Evolutionary conservation across 2,113 vertebrate genomes (phyloP), one percentile per base, ranked within the genome.

Genomic region (Gymnocephalus cernua): DNA sequence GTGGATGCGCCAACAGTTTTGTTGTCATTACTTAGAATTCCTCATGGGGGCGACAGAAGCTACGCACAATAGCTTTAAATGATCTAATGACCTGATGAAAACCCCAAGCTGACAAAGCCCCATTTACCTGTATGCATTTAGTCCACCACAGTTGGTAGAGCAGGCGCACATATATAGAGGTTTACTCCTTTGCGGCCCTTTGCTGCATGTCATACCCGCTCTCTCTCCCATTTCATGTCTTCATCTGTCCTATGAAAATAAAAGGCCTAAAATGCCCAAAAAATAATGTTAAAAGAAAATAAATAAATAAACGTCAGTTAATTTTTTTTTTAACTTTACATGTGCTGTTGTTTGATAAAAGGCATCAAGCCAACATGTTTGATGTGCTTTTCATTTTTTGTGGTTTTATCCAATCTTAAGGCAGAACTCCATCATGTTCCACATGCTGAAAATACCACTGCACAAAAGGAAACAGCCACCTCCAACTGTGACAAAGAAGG

Each of bases 401-500:
- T 21, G 59, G 27, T 68, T 51, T 51, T 0, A 44, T 68, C 29
- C 88, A 18, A 70, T 47, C 13, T 56, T 65, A 18, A 48, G 82
- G 78, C 41, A 54, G 58, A 59, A 57, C 45, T 78, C 58, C 27
- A 19, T 68, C n/a, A 16, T 71, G 47, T 74, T 70, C 41, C 63
- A 66, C 16, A 16, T 66, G 29, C 66, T 84, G 18, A 82, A 91
- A 89, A 90, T 84, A 81, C 75, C 84, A 87, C 12, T 3, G 58
- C 70, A 79, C 66, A 89, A 83, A 78, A 73, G 54, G 23, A 10
- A 77, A 87, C 74, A 81, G 70, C 59, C 44, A 81, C 59, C 70
- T 86, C 61, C 61, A 59, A 68, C 82, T 84, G 84, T 47, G 80
- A 79, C 78, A 73, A 86, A 89, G 88, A 86, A 80, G 77, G 18